phyloP scores from a whole-genome alignment of 2,797 vertebrate genomes.

The Molossus molossus region DNA sequence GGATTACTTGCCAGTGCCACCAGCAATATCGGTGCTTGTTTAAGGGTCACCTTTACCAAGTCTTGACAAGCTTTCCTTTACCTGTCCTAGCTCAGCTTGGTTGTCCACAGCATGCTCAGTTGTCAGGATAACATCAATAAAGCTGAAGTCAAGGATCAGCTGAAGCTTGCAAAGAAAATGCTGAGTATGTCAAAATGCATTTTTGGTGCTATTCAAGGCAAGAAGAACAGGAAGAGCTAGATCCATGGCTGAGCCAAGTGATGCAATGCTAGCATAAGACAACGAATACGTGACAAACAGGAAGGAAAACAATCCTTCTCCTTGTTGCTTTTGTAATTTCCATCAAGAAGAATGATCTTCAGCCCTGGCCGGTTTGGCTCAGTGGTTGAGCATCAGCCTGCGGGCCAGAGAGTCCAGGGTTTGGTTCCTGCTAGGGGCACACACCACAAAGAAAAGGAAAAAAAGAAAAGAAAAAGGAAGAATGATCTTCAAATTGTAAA shows the following conservation, averaged over 20 bases:
- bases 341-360: not conserved
- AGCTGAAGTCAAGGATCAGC: constrained; percentile 46
- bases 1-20: not conserved
- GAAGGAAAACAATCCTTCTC: constrained; percentile 54
- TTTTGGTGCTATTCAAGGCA: not conserved
- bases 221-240: constrained; percentile 69
- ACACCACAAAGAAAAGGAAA: too few relatives aligned
- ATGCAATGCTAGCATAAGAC: constrained; percentile 43
- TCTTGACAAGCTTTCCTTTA: not conserved
- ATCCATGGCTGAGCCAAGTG: not conserved
- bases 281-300: not conserved
- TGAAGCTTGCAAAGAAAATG: constrained; percentile 54
- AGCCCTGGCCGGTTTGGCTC: not conserved
- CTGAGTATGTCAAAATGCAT: constrained; percentile 40
- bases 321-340: not conserved
- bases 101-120: not conserved
- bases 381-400: too few relatives aligned
- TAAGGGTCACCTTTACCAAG: constrained; percentile 28
- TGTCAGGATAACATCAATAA: constrained; percentile 55
- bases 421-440: too few relatives aligned
- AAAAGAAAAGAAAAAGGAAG: not conserved
- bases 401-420: too few relatives aligned
- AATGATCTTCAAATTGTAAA: constrained; percentile 15
- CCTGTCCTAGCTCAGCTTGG: not conserved
- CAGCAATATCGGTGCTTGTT: not conserved